Evolutionary conservation across 2,113 vertebrate genomes (phyloP).

Genomic region (Syrmaticus mikado): DNA sequence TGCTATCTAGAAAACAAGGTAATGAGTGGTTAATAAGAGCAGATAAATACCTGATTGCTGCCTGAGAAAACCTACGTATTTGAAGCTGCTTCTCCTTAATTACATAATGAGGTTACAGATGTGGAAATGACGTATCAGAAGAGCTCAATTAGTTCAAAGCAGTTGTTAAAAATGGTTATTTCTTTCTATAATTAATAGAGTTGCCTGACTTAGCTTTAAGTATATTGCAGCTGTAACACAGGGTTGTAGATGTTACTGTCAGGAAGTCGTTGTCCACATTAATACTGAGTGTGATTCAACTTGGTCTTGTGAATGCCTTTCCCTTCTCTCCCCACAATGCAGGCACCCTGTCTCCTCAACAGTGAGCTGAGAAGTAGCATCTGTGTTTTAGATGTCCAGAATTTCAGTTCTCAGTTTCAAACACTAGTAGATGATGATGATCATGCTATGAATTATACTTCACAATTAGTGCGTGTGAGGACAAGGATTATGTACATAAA

Average conservation of each 20-base stretch:
- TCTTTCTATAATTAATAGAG: background rate
- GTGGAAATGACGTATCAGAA: background rate
- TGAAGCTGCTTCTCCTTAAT: background rate
- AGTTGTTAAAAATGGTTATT: background rate
- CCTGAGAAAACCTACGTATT: background rate
- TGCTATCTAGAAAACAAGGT: slow-evolving; percentile 24
- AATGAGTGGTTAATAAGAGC: background rate
- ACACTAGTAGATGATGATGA: background rate
- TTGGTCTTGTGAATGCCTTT: background rate
- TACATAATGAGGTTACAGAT: background rate
- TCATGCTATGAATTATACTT: background rate
- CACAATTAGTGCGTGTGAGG: background rate
- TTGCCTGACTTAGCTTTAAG: background rate
- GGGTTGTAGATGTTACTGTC: background rate
- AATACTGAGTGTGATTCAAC: background rate
- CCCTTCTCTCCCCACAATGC: background rate
- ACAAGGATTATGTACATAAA: background rate
- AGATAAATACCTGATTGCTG: background rate
- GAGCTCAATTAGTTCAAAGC: background rate
- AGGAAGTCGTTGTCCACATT: background rate
- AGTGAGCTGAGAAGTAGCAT: background rate
- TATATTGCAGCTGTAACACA: background rate
- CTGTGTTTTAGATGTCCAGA: background rate
- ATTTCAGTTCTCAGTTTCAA: background rate
- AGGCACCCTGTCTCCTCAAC: background rate